A percentile compares a stretch with the other conserved stretches of the same genome.
These are phyloP conservation scores for Heliconius ismenius DNA, from an alignment of 2,888 invertebrate genomes.

Conservation along the genomic window DNA sequence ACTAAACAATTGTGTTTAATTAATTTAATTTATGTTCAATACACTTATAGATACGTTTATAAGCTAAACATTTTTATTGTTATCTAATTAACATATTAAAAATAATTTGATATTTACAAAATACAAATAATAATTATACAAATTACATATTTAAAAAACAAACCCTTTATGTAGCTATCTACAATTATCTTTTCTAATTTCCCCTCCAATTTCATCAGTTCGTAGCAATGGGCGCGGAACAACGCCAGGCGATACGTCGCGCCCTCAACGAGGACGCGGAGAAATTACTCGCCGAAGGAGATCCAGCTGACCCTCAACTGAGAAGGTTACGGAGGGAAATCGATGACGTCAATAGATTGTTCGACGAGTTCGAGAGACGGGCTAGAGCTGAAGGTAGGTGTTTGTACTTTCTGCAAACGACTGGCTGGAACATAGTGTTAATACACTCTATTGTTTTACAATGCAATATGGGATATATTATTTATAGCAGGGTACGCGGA, in stretches of 20 bases:
- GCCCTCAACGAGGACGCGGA: constrained; percentile 99
- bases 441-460: neutral
- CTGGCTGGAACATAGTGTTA: neutral
- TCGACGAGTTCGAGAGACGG: constrained; percentile 94
- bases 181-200: too few species aligned
- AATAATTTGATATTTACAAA: too few species aligned
- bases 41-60: too few species aligned
- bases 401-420: neutral
- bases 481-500: too few species aligned
- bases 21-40: too few species aligned
- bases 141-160: too few species aligned
- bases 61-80: too few species aligned
- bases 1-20: too few species aligned
- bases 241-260: constrained; percentile 95
- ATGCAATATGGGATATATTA: neutral
- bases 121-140: too few species aligned
- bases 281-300: constrained; percentile 96
- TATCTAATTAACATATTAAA: too few species aligned
- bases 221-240: constrained; percentile 97
- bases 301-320: constrained; percentile 96
- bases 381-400: constrained; percentile 90
- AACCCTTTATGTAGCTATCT: too few species aligned
- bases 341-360: constrained; percentile 96
- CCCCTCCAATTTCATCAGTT: constrained; percentile 80
- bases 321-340: constrained; percentile 94